These are phyloP conservation scores for Ligdia adustata DNA, from an alignment of 2,888 invertebrate genomes.

Conservation along the genomic window DNA sequence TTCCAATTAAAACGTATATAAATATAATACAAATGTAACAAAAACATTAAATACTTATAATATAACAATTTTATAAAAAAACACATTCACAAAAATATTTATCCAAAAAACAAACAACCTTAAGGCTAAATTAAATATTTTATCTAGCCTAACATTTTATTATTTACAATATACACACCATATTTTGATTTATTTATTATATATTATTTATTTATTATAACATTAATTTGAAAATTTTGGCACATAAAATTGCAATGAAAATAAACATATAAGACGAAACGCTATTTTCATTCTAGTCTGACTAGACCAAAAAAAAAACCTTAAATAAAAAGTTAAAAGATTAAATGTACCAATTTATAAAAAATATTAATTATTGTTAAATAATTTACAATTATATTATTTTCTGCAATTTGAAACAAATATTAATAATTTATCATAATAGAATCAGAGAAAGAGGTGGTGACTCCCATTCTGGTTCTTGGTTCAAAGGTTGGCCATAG, in stretches of 20 bases:
- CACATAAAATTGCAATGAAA: too few species aligned
- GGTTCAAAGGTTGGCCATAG: too few species aligned
- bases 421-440: too few species aligned
- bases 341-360: too few species aligned
- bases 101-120: conserved; percentile 10
- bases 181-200: conserved; percentile 11
- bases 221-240: conserved; percentile 19
- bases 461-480: too few species aligned
- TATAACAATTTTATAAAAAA: conserved; percentile 23
- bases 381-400: conserved; percentile 23
- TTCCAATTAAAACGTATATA: background rate
- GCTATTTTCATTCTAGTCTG: background rate
- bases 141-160: conserved; percentile 8
- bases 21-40: background rate
- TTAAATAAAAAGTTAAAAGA: background rate
- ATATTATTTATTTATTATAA: background rate
- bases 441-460: too few species aligned
- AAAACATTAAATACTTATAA: background rate
- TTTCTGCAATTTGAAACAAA: too few species aligned
- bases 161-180: conserved; percentile 23
- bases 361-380: conserved; percentile 16
- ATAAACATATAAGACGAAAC: too few species aligned
- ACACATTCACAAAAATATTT: conserved; percentile 21
- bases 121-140: conserved; percentile 8
- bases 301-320: background rate